Evolutionary conservation across 2,113 vertebrate genomes (phyloP).

Genomic region (Neogobius melanostomus): DNA sequence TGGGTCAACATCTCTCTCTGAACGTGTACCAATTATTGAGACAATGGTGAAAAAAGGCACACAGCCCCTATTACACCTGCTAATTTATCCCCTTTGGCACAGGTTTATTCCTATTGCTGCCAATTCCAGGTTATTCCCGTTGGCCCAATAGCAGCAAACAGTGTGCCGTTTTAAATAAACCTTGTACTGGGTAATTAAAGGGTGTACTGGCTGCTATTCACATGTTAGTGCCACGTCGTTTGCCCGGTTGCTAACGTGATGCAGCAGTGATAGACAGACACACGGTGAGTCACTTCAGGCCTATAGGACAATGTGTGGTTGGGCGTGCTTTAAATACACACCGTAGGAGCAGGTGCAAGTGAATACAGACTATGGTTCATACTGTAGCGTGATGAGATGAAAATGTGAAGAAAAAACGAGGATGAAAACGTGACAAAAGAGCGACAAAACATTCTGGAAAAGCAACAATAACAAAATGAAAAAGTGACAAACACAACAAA

Average conservation of each 20-base stretch:
- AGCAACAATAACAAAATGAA: too few species aligned
- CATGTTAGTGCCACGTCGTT: conserved; percentile 27
- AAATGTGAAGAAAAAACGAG: too few species aligned
- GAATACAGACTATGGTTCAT: background rate
- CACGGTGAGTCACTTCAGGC: background rate
- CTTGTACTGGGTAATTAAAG: conserved; percentile 20
- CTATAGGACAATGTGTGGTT: background rate
- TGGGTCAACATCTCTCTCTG: background rate
- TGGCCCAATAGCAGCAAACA: conserved; percentile 32
- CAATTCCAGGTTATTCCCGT: conserved; percentile 17
- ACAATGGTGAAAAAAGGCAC: background rate
- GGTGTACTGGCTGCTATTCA: conserved; percentile 20
- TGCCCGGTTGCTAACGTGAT: conserved; percentile 5
- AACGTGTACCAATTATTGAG: background rate
- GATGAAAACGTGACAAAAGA: too few species aligned
- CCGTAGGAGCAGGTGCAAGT: background rate
- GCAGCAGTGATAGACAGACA: conserved; percentile 6
- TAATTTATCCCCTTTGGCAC: conserved; percentile 10
- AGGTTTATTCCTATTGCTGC: conserved; percentile 27
- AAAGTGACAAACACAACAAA: too few species aligned
- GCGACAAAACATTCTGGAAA: too few species aligned
- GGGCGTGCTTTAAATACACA: background rate
- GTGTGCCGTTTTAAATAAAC: conserved; percentile 30
- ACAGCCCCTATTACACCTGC: conserved; percentile 6
- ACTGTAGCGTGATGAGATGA: too few species aligned